Evolutionary conservation across 2,113 vertebrate genomes (phyloP).

Genomic region (Eidolon helvum): DNA sequence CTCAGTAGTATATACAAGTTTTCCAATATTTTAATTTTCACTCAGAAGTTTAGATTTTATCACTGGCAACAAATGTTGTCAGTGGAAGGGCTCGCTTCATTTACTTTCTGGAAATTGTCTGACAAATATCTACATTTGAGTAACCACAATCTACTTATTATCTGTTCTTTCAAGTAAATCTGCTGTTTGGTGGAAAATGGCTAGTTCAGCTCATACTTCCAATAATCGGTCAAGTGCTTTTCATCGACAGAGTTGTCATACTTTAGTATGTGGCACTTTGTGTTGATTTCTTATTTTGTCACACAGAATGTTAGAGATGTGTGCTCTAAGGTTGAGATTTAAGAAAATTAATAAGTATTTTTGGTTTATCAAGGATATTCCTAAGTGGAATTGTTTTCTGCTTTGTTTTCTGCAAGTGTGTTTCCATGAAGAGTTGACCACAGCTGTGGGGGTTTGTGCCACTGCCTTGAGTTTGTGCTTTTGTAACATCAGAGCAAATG

Average conservation of each 20-base stretch:
- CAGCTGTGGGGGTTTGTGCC: accelerated
- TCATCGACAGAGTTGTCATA: background rate
- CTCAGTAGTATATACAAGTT: background rate
- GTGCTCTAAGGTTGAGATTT: background rate
- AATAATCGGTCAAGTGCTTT: accelerated
- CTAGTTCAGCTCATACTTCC: background rate
- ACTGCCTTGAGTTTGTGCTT: background rate
- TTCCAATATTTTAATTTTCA: background rate
- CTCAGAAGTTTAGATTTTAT: background rate
- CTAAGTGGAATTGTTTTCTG: background rate
- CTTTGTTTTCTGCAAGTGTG: background rate
- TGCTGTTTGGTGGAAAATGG: background rate
- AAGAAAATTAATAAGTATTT: background rate
- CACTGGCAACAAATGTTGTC: background rate
- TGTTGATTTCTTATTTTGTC: background rate
- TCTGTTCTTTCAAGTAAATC: background rate
- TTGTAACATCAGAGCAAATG: background rate
- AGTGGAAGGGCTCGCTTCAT: background rate
- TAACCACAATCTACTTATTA: too few relatives aligned
- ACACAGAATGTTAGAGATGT: background rate
- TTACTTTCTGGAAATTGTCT: background rate
- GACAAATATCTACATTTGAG: background rate
- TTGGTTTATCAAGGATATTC: background rate
- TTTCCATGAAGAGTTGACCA: background rate
- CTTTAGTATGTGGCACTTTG: background rate